Evolutionary conservation across 2,797 vertebrate genomes (phyloP), one percentile per base, ranked within the genome.

Genomic region (Holocentrus rufus): DNA sequence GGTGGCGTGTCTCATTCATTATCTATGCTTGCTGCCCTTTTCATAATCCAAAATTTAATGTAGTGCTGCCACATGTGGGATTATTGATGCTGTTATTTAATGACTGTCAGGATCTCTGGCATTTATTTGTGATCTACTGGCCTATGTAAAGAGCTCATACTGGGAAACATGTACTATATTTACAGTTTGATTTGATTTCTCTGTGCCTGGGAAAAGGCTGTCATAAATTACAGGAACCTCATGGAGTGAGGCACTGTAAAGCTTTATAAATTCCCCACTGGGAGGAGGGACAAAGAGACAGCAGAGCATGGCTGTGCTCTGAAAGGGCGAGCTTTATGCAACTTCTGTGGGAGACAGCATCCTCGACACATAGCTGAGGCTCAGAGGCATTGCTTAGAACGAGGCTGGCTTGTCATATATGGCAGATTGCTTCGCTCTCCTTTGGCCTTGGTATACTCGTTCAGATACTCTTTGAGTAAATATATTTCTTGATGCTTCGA

Each of bases 171-270:
- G 85, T 69, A 74, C 78, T 86, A 75, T 89, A 88, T 93, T 93
- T 90, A 89, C 82, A 78, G 89, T 87, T 83, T 92, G 87, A 93
- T 92, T 92, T 82, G 79, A 93, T 92, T 93, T 84, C 83, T 84
- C 68, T 62, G 86, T 76, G 85, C 85, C 81, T 70, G 86, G 80
- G 77, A 89, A 88, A 90, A 86, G 77, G 74, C 81, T 87, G 83
- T 83, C 69, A 80, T 92, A 90, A 93, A 91, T 92, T 86, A 88
- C 84, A 79, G 76, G 77, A 86, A 85, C 85, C 66, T 89, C 82
- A 74, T 76, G 76, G 83, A 84, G 87, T 49, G 78, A 83, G 79
- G 74, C 72, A 65, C 78, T 72, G 79, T 50, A 78, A 86, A 72
- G 79, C 85, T 83, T 84, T 87, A 85, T 86, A 87, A 88, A 85